phyloP scores from a whole-genome alignment of 2,888 invertebrate genomes.

The Gryllus longicercus region DNA sequence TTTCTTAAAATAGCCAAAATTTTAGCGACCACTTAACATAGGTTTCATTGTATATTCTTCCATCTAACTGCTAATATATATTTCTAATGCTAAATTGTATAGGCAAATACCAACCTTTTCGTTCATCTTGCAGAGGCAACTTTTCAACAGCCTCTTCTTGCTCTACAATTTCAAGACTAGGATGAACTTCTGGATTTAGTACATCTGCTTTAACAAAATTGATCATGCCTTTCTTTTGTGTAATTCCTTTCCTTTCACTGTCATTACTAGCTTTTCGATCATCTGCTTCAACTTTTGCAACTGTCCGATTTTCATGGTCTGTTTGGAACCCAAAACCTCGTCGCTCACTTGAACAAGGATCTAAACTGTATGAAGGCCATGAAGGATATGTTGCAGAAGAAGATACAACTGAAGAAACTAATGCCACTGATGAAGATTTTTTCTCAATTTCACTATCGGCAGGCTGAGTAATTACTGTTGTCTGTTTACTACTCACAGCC shows the following conservation, averaged over 20 bases:
- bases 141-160: too few species aligned
- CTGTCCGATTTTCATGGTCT: constrained; percentile 28
- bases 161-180: too few species aligned
- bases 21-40: too few species aligned
- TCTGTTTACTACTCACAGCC: constrained; percentile 39
- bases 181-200: constrained; percentile 42
- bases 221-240: constrained; percentile 47
- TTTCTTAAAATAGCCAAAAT: too few species aligned
- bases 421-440: constrained; percentile 4
- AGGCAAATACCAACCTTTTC: constrained; percentile 17
- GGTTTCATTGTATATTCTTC: too few species aligned
- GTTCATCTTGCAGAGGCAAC: constrained; percentile 33
- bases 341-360: constrained; percentile 49
- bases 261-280: constrained; percentile 29
- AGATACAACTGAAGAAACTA: constrained; percentile 17
- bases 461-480: background rate
- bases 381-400: constrained; percentile 27
- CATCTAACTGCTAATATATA: too few species aligned
- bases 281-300: constrained; percentile 41
- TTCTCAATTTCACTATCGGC: constrained; percentile 19
- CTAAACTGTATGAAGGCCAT: constrained; percentile 40
- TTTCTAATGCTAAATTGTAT: too few species aligned
- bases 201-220: constrained; percentile 55
- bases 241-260: constrained; percentile 39
- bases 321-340: constrained; percentile 52